Evolutionary conservation across 2,888 invertebrate species (phyloP).

Genomic region (Apantesis nais): DNA sequence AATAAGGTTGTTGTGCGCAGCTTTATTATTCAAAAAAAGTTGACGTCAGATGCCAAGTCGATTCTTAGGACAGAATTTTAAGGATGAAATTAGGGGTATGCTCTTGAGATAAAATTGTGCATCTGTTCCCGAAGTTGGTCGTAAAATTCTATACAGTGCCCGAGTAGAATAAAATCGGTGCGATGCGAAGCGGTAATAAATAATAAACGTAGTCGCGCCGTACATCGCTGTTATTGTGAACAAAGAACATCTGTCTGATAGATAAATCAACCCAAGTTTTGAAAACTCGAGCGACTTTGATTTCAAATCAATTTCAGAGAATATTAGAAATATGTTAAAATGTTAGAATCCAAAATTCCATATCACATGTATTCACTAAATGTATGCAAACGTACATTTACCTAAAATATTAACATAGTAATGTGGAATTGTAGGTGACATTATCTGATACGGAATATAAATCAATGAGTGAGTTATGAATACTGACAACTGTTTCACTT

Average conservation of each 20-base stretch:
- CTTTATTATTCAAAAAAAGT: conserved; percentile 32
- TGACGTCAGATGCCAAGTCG: conserved; percentile 38
- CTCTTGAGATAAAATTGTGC: conserved; percentile 52
- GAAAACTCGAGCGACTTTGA: conserved; percentile 18
- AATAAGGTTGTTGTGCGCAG: conserved; percentile 38
- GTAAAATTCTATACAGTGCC: conserved; percentile 54
- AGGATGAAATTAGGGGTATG: conserved; percentile 49
- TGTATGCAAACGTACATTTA: neutral
- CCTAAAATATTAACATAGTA: neutral
- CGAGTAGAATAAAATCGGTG: conserved; percentile 49
- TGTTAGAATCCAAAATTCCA: neutral
- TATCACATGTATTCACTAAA: neutral
- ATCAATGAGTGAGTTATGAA: conserved; percentile 34
- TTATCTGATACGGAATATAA: conserved; percentile 25
- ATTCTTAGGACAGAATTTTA: conserved; percentile 43
- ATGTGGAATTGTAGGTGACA: conserved; percentile 6
- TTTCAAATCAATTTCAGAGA: conserved; percentile 8
- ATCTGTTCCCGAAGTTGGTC: conserved; percentile 56
- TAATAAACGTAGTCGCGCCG: conserved; percentile 42
- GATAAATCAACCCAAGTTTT: conserved; percentile 36
- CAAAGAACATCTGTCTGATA: conserved; percentile 36
- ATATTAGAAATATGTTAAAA: conserved; percentile 7
- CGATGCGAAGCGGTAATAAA: conserved; percentile 51
- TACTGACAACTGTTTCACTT: conserved; percentile 34
- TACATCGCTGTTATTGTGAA: conserved; percentile 36